Base-by-base conservation (phyloP, 2,888 invertebrate species). In the Esperia sulphurella region DNA sequence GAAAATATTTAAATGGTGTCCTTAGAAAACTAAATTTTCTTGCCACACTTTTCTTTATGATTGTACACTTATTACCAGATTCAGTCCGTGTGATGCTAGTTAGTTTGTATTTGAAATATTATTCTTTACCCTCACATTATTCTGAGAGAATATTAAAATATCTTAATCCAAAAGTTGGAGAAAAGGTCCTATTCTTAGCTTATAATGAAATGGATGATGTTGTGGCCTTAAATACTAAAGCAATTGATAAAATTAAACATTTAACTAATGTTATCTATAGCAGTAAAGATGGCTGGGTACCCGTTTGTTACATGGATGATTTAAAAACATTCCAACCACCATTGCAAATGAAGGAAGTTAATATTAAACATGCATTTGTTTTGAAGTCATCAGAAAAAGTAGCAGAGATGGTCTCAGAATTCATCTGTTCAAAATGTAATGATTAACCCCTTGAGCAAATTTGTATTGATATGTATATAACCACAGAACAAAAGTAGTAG, bases 151-250 rank as follows among this genome's bases (percentile, higher is more conserved):
- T 93, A 8, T 58, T 90, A 0, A 91, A 92, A 61, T 90, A 94
- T 50, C 52, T 93, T 0, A 86, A 92, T 57, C 92, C 93, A 0
- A 71, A 79, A 7, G 91, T 93, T 6, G 71, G 93, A 0, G 90
- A 92, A 57, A 92, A 93, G 64, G 91, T 95, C 0, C 89, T 95
- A 50, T 92, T 90, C 65, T 81, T 97, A 70, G 96, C 95, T 0
- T 91, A 91, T 55, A 92, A 95, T 68, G 98, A 98, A 90, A 94
- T 98, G 94, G 91, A 92, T n/a, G 79, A 71, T 30, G 95, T 98
- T 0, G 89, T 75, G 39, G 90, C 92, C 38, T 77, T 96, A 35
- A 95, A 97, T 63, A 79, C 82, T 48, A 88, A 92, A 6, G 77
- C 92, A 41, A 83, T 97, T 41, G 74, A 91, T 10, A 92, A 92